Evolutionary conservation across 1,140 invertebrate species (phyloP).

Genomic region (Drosophila persimilis): DNA sequence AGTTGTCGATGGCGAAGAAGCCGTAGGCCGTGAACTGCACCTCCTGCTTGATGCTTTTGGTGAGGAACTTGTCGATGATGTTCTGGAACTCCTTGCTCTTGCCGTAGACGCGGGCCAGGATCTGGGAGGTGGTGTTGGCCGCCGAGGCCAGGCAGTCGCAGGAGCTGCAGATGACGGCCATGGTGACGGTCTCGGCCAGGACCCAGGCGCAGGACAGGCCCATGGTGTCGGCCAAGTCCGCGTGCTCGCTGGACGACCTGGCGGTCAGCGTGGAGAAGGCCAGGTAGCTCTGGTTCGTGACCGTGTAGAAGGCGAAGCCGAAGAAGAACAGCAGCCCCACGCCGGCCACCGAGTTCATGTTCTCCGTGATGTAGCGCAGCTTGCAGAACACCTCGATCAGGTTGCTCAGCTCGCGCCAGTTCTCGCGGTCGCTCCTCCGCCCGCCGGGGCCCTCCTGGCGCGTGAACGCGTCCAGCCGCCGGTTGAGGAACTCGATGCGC

Average conservation of each 20-base stretch:
- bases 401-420: conserved; percentile 63
- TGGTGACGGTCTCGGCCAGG: conserved; percentile 55
- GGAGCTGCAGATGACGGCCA: conserved; percentile 62
- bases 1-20: conserved; percentile 80
- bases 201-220: conserved; percentile 66
- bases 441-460: conserved; percentile 4
- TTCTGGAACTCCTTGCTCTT: conserved; percentile 78
- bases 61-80: conserved; percentile 79
- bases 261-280: conserved; percentile 61
- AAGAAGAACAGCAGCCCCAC: conserved; percentile 64
- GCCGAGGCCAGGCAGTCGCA: conserved; percentile 68
- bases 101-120: conserved; percentile 71
- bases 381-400: conserved; percentile 70
- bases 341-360: conserved; percentile 57
- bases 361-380: conserved; percentile 69
- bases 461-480: conserved; percentile 47
- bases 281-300: conserved; percentile 71
- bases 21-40: conserved; percentile 80
- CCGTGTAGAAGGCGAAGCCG: conserved; percentile 70
- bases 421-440: conserved; percentile 28
- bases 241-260: not conserved
- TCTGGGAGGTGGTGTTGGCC: conserved; percentile 70
- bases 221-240: conserved; percentile 51
- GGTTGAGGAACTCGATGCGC: conserved; percentile 56
- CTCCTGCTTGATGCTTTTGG: conserved; percentile 81